A percentile compares a stretch with the other conserved stretches of the same genome.
Evolutionary conservation across 2,113 vertebrate genomes (phyloP).

Genomic region (Baryphthengus martii): DNA sequence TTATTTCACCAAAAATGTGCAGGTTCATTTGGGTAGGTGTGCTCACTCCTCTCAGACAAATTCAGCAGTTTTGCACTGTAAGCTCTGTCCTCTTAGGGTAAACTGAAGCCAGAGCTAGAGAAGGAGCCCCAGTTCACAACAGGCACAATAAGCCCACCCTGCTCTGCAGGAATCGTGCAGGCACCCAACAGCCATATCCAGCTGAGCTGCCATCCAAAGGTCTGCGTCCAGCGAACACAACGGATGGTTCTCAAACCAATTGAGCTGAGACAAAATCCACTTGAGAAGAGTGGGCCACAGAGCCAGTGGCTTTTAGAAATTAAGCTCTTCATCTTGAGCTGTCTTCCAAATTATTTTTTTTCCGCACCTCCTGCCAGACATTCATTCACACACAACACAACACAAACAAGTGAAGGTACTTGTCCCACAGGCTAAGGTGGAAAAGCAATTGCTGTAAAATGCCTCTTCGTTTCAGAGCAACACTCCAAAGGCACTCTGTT

Average conservation of each 20-base stretch:
- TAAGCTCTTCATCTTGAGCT: not conserved
- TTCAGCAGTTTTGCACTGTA: fast-evolving
- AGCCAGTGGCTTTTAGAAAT: not conserved
- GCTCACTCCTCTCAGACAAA: not conserved
- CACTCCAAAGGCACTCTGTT: not conserved
- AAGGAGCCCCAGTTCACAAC: fast-evolving
- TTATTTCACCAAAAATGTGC: not conserved
- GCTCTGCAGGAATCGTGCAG: fast-evolving
- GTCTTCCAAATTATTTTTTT: not conserved
- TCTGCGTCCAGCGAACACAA: not conserved
- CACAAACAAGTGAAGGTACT: not conserved
- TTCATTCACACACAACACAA: fast-evolving
- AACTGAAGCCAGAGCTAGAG: not conserved
- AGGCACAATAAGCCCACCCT: fast-evolving
- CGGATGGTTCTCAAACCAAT: not conserved
- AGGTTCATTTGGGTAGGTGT: fast-evolving
- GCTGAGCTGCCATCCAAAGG: not conserved
- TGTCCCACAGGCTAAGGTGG: not conserved
- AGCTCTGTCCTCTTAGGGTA: fast-evolving
- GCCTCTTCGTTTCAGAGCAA: not conserved
- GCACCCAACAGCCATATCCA: fast-evolving
- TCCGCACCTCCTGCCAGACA: not conserved
- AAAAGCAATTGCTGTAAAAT: not conserved
- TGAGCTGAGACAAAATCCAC: not conserved
- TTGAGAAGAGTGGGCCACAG: not conserved